Percentiles rank a stretch among this genome's conserved stretches.
These are phyloP conservation scores for Macrotrachela quadricornifera DNA, from an alignment of 1,140 invertebrate species.

Conservation along the genomic window DNA sequence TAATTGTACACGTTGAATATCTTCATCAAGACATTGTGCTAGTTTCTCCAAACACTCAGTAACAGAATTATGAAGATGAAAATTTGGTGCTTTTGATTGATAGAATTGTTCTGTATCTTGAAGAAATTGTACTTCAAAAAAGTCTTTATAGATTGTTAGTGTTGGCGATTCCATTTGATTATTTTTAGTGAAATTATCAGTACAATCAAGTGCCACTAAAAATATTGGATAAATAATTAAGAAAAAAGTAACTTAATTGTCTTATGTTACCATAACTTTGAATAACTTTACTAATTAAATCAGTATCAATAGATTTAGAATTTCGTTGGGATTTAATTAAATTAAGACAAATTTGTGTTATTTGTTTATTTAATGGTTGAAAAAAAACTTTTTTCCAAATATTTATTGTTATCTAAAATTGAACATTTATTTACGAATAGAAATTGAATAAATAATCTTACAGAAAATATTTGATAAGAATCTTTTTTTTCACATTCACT, in stretches of 20 bases:
- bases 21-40: slow-evolving; percentile 69
- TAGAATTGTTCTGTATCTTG: slow-evolving; percentile 89
- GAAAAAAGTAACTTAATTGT: neutral
- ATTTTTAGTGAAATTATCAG: slow-evolving; percentile 59
- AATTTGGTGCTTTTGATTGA: slow-evolving; percentile 70
- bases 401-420: slow-evolving; percentile 57
- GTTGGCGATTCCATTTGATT: slow-evolving; percentile 45
- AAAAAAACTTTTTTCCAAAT: slow-evolving; percentile 91
- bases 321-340: slow-evolving; percentile 83
- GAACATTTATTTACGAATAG: slow-evolving; percentile 3
- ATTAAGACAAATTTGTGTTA: slow-evolving; percentile 86
- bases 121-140: slow-evolving; percentile 80
- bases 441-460: too few species aligned
- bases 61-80: slow-evolving; percentile 79
- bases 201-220: slow-evolving; percentile 47
- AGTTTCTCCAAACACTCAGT: slow-evolving; percentile 98
- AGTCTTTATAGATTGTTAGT: slow-evolving; percentile 74
- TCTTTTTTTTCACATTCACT: too few species aligned
- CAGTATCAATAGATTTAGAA: slow-evolving; percentile 84
- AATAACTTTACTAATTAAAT: slow-evolving; percentile 72
- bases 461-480: too few species aligned
- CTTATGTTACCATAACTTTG: slow-evolving; percentile 45
- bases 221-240: neutral
- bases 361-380: slow-evolving; percentile 69
- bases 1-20: slow-evolving; percentile 68